Base-by-base conservation (phyloP, 2,113 vertebrate species). In the Osmerus mordax region DNA sequence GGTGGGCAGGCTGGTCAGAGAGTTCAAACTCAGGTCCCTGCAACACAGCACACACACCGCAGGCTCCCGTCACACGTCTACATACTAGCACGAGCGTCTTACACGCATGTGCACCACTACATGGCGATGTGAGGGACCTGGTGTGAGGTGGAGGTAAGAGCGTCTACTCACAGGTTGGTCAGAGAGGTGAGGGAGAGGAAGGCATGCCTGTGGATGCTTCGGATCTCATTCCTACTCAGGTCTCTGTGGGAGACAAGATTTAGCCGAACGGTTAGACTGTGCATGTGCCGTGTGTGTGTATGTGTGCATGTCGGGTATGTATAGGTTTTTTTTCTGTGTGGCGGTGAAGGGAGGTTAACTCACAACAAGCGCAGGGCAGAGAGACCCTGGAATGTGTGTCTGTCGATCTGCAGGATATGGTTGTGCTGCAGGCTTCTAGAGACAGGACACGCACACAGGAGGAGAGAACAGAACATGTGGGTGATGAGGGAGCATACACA, bases 381-480 rank as follows among this genome's bases (percentile, higher is more conserved):
- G 12, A 99, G 90, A 77, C 92, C 94, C 80, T 94, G 93, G 75
- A 99, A 96, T 65, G 94, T 95, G 72, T 93, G 90, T 74, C 91
- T 90, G 52, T 91, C 89, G 64, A 99, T 93, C 87, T 94, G 91
- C 64, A 86, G 84, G 79, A 99, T 96, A 29, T 88, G 92, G 89
- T 99, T 99, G 84, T 96, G 95, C 59, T 98, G 96, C 70, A 99
- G 91, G 76, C 91, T 95, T 88, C 97, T 99, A 85, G 59, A 78
- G 79, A 78, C 75, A 73, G 16, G 11, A 16, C 12, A n/a, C 18
- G 41, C 28, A 66, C 18, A 73, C 2, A 71, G 66, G 8, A 72
- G 73, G 21, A n/a, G 19, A 28, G 16, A 60, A 1, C 65, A 7
- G 53, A n/a, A 47, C 5, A 25, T 16, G 11, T 36, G 8, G 14